Base-by-base conservation (phyloP, 2,113 vertebrate species). In the Tupaia tana region DNA sequence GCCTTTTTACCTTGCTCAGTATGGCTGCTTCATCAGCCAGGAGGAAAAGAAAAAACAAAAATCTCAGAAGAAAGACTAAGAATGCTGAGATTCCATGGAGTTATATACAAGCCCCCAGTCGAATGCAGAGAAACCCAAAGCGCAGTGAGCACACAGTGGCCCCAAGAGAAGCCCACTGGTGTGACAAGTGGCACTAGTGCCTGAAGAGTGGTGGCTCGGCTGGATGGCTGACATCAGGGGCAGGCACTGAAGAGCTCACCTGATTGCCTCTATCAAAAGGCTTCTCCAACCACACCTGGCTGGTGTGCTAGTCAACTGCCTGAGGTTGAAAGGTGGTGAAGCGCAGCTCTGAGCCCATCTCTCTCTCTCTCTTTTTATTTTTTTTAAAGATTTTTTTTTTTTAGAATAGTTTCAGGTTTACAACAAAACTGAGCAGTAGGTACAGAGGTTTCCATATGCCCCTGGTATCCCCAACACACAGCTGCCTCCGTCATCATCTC, bases 391-490 rank as follows among this genome's bases (percentile, higher is more conserved):
- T 22, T 61, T 81, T 24, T 64, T 52, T 74, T 67, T n/a, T 74
- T 67, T 29, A 74, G 29, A 91, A 22, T 34, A 78, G 64, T 83
- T 77, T 77, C n/a, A 43, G 29, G n/a, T 18, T 31, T 56, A 58
- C 6, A 63, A 77, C 56, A n/a, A 67, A 91, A 75, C 11, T 15
- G 27, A 88, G 61, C 16, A 3, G 20, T 54, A 79, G 29, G 54
- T 14, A 7, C 24, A 69, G 63, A 8, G 31, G 54, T 29, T 67
- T 75, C 31, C 25, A 43, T 54, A 9, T 13, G 2, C 8, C 0
- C 7, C 15, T 10, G 0, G 0, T 9, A 9, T 29, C 43, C 3
- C 24, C 3, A 0, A 25, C 3, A 12, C 78, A 10, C 25, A 74
- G 58, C 25, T 59, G 52, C 3, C 59, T 27, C 74, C 4, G 3